These are phyloP conservation scores for Melanargia galathea DNA, from an alignment of 2,888 invertebrate species.

Conservation along the genomic window DNA sequence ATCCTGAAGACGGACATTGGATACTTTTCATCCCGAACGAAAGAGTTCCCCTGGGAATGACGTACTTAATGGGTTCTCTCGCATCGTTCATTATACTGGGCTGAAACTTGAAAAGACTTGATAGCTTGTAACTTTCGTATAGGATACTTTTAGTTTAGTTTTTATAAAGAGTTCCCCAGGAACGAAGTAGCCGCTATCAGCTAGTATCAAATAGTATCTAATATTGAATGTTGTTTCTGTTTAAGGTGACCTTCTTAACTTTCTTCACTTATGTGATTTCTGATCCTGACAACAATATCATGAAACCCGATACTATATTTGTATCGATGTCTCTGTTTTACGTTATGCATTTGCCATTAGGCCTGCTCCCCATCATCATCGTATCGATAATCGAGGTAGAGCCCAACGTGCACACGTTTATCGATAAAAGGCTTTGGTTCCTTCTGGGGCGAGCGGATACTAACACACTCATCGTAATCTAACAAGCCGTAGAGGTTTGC, in stretches of 20 bases:
- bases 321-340: slow-evolving; percentile 94
- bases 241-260: slow-evolving; percentile 91
- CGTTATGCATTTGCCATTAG: slow-evolving; percentile 92
- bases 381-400: slow-evolving; percentile 88
- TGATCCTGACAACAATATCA: slow-evolving; percentile 85
- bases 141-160: too few species aligned
- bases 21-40: too few species aligned
- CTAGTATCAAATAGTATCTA: slow-evolving; percentile 4
- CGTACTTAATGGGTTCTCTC: too few species aligned
- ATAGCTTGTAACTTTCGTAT: too few species aligned
- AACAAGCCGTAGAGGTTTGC: slow-evolving; percentile 29
- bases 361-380: slow-evolving; percentile 89
- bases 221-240: slow-evolving; percentile 45
- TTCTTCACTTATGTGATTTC: slow-evolving; percentile 91
- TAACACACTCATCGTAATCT: slow-evolving; percentile 32
- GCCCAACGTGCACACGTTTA: slow-evolving; percentile 35
- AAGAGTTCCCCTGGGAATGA: too few species aligned
- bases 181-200: too few species aligned
- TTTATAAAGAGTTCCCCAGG: too few species aligned
- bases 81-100: too few species aligned
- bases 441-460: slow-evolving; percentile 35
- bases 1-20: too few species aligned
- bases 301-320: slow-evolving; percentile 92
- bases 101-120: too few species aligned
- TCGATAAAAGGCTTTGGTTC: slow-evolving; percentile 64